Evolutionary conservation across 2,888 invertebrate genomes (phyloP).

Genomic region (Tipula helvola): DNA sequence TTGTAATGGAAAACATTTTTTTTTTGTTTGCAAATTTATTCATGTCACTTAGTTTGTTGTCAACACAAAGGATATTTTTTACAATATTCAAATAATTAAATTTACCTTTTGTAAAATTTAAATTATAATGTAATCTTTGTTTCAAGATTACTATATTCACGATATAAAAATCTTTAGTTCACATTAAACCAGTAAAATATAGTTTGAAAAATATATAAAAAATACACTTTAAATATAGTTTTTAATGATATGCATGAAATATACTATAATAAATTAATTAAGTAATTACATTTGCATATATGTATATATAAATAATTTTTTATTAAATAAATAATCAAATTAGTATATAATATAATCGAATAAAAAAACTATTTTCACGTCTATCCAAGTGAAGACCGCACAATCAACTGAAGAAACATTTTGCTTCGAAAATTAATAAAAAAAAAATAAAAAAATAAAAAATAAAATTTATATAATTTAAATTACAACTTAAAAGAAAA

Average conservation of each 20-base stretch:
- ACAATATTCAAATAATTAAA: not conserved
- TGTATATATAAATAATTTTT: not conserved
- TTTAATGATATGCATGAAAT: not conserved
- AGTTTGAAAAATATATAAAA: not conserved
- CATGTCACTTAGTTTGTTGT: not conserved
- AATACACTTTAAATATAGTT: not conserved
- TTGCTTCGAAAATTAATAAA: not conserved
- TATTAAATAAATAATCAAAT: not conserved
- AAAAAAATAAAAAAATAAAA: not conserved
- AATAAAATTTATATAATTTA: not conserved
- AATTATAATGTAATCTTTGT: not conserved
- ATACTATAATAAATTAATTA: not conserved
- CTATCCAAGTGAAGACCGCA: constrained; percentile 4
- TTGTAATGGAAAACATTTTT: not conserved
- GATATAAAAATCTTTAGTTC: not conserved
- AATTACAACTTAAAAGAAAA: not conserved
- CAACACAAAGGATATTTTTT: not conserved
- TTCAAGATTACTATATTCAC: not conserved
- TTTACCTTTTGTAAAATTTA: not conserved
- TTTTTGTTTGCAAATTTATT: not conserved
- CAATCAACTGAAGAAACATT: not conserved
- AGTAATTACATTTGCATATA: not conserved
- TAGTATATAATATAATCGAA: not conserved
- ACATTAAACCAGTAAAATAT: not conserved
- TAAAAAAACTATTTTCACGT: not conserved